Conservation (phyloP, 2,113 vertebrate species). For the Dascyllus trimaculatus region DNA sequence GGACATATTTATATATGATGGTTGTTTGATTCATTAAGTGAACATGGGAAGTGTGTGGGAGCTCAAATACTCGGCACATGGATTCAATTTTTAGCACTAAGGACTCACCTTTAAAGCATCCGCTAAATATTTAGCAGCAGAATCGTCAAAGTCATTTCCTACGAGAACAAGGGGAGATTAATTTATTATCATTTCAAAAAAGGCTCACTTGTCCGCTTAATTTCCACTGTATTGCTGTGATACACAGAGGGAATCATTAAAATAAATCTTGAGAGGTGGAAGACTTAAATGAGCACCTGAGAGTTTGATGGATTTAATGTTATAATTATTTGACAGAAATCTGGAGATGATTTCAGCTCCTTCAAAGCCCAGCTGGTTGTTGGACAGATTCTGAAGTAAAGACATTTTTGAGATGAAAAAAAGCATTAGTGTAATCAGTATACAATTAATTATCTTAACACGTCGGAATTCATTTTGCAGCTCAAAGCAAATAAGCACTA, state of each 20-base stretch:
- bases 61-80: neutral
- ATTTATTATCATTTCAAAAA: neutral
- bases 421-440: neutral
- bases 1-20: neutral
- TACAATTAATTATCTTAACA: neutral
- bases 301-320: conserved; percentile 78
- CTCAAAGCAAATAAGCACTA: too few relatives aligned
- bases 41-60: neutral
- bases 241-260: neutral
- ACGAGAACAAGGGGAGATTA: neutral
- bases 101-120: conserved; percentile 84
- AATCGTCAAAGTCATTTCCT: conserved; percentile 84
- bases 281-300: conserved; percentile 71
- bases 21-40: neutral
- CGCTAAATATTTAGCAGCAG: conserved; percentile 72
- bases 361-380: conserved; percentile 78
- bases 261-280: neutral
- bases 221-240: neutral
- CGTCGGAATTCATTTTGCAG: neutral
- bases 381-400: conserved; percentile 84
- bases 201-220: neutral
- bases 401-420: neutral
- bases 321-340: conserved; percentile 79
- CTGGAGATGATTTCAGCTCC: conserved; percentile 76
- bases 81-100: neutral